Percentiles rank a stretch among this genome's conserved stretches.
Evolutionary conservation across 2,797 vertebrate species (phyloP).

Genomic region (Scleropages formosus): DNA sequence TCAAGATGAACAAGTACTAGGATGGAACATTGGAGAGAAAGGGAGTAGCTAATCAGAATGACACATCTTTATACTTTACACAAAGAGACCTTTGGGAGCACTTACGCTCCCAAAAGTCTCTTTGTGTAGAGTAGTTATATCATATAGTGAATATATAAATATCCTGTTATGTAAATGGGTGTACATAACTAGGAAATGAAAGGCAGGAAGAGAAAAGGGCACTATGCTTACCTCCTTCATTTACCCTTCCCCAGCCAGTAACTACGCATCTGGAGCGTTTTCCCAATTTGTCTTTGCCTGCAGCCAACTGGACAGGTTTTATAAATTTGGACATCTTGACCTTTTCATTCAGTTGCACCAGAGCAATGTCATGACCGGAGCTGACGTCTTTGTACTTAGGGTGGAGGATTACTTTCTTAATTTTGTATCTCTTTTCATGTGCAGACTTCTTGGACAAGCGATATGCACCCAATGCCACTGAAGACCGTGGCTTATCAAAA

Average conservation of each 20-base stretch:
- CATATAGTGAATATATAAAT: too few relatives aligned
- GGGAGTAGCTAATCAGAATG: too few relatives aligned
- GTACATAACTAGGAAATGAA: not conserved
- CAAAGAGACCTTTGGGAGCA: too few relatives aligned
- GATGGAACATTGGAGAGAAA: too few relatives aligned
- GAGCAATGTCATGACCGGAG: conserved; percentile 19
- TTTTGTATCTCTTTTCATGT: not conserved
- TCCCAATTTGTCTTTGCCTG: not conserved
- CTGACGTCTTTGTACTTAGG: not conserved
- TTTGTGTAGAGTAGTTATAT: too few relatives aligned
- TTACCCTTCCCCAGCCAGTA: conserved; percentile 11
- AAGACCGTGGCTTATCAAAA: not conserved
- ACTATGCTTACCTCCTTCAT: conserved; percentile 2
- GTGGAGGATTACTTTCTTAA: conserved; percentile 5
- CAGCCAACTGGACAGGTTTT: not conserved
- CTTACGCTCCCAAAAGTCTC: too few relatives aligned
- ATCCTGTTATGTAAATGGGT: too few relatives aligned
- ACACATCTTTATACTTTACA: too few relatives aligned
- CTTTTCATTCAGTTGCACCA: not conserved
- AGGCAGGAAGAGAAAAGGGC: not conserved
- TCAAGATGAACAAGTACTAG: too few relatives aligned
- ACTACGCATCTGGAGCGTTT: not conserved
- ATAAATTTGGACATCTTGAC: not conserved
- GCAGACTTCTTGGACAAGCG: not conserved
- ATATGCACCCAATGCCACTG: conserved; percentile 11